Evolutionary conservation across 64 coral and sea anemone genomes (phyloP).

Genomic region (Actinia tenebrosa): DNA sequence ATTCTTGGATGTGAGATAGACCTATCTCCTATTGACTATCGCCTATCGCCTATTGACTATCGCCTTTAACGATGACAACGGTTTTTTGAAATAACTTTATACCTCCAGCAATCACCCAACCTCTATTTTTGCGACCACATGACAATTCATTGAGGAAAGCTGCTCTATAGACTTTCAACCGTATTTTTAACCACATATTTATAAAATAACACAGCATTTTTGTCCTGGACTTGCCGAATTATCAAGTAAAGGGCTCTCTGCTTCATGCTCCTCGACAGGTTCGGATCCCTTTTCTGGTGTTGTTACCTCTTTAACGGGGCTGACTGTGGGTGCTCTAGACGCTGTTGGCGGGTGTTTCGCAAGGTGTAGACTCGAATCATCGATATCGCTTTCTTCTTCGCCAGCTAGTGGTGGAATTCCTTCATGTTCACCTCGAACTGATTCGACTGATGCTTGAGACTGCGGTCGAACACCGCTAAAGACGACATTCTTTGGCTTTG

Average conservation of each 20-base stretch:
- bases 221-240: not conserved
- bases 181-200: not conserved
- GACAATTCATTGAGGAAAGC: too few relatives aligned
- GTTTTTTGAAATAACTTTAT: too few relatives aligned
- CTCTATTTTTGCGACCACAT: too few relatives aligned
- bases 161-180: too few relatives aligned
- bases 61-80: too few relatives aligned
- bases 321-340: not conserved
- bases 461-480: conserved; percentile 14
- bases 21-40: too few relatives aligned
- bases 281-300: not conserved
- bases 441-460: not conserved
- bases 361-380: conserved; percentile 17
- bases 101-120: too few relatives aligned
- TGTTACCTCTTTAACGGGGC: not conserved
- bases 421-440: conserved; percentile 11
- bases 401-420: conserved; percentile 15
- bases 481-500: not conserved
- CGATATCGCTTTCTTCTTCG: conserved; percentile 28
- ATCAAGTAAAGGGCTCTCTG: conserved; percentile 6
- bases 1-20: too few relatives aligned
- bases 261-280: not conserved
- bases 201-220: conserved; percentile 28
- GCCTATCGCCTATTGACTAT: too few relatives aligned
- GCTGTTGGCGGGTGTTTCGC: not conserved